A percentile compares a stretch with the other conserved stretches of the same genome.
These are phyloP conservation scores for Cydia amplana DNA, from an alignment of 1,140 invertebrate species.

Conservation along the genomic window DNA sequence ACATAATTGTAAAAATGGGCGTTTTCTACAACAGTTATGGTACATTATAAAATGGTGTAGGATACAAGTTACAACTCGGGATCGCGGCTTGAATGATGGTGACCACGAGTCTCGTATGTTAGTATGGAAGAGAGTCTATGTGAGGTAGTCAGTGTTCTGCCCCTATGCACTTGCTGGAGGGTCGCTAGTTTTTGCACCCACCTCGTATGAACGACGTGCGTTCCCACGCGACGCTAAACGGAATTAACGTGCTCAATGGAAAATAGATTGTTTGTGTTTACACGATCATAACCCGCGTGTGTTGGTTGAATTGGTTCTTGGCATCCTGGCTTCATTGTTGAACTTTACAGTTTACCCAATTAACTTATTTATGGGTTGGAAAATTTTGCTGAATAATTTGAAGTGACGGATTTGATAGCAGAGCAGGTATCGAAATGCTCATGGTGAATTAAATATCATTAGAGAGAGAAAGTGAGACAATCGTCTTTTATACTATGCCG, in stretches of 20 bases:
- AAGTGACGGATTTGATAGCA: not conserved
- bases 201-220: conserved; percentile 51
- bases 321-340: conserved; percentile 28
- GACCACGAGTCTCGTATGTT: not conserved
- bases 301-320: not conserved
- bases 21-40: no score
- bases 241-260: conserved; percentile 49
- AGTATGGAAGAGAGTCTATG: not conserved
- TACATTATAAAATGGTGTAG: no score
- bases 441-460: no score
- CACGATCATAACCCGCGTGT: conserved; percentile 25
- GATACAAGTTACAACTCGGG: no score
- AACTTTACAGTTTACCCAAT: conserved; percentile 11
- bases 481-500: no score
- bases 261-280: conserved; percentile 46
- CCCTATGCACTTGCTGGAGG: conserved; percentile 71
- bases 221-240: conserved; percentile 61
- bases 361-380: not conserved
- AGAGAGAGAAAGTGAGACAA: no score
- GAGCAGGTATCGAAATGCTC: no score
- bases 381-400: no score
- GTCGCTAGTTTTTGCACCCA: conserved; percentile 72
- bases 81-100: no score
- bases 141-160: conserved; percentile 44
- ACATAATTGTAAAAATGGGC: no score